Evolutionary conservation across 1,140 invertebrate species (phyloP), one percentile per base, ranked within the genome.

Genomic region (Parasteatoda tepidariorum): DNA sequence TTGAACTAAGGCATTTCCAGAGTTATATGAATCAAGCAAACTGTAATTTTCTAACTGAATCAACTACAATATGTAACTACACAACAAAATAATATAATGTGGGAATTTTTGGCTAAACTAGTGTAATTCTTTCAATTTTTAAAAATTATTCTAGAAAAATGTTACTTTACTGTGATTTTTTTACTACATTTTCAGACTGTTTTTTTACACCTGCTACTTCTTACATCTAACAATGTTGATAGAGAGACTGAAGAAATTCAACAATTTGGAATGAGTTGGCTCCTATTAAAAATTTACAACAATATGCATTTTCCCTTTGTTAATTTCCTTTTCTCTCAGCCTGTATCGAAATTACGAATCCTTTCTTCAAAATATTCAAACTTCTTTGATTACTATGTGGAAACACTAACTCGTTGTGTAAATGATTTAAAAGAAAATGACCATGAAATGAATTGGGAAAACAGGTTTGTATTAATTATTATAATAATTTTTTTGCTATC

Each of bases 301-400:
- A 57, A 75, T 7, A 24, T 24, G 5, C 33, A 26, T 41, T 7
- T 30, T 2, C 30, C 24, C 26, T 28, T 75, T 22, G 73, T 33
- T 38, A 11, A 28, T 13, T 75, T 75, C 26, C 28, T 75, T 11
- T 75, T 31, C 55, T 15, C 33, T 5, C 73, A 62, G 13, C 22
- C 57, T 2, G 24, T 33, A 11, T 41, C 30, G n/a, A 62, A 24
- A 13, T 28, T 75, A 26, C 22, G 57, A 24, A 18, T 4, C 38
- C 34, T 75, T 38, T 30, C 57, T 41, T 18, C 13, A 41, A 75
- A 75, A 28, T 41, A 28, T 30, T n/a, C 57, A 26, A 18, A 24
- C 28, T 75, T 75, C 24, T n/a, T 28, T 11, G 62, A 24, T n/a
- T 75, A 38, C n/a, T 75, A 75, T 28, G 38, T 62, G 15, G 73